Evolutionary conservation across 2,797 vertebrate genomes (phyloP).

Genomic region (Macrochelys suwanniensis): DNA sequence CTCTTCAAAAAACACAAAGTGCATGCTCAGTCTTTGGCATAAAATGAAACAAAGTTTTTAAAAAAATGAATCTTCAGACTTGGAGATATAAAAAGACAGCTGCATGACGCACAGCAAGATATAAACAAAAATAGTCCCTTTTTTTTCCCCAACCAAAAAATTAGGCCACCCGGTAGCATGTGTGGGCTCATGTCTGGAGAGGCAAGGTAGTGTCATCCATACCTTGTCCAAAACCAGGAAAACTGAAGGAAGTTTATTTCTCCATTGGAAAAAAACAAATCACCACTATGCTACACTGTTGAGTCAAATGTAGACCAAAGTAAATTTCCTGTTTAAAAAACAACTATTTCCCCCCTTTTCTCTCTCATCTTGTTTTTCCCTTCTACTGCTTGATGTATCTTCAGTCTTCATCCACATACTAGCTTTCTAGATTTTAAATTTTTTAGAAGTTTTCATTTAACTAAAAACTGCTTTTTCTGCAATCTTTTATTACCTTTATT

Average conservation of each 20-base stretch:
- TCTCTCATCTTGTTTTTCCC: neutral
- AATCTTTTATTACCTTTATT: fast-evolving
- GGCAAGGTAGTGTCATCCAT: fast-evolving
- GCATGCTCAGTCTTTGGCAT: fast-evolving
- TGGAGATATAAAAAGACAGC: fast-evolving
- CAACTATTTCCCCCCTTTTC: neutral
- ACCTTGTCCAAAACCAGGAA: neutral
- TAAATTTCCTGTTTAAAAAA: neutral
- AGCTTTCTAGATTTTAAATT: neutral
- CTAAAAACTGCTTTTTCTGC: neutral
- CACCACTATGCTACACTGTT: too few species aligned
- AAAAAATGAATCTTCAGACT: neutral
- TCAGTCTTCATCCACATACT: neutral
- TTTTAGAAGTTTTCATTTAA: neutral
- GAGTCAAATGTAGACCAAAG: fast-evolving
- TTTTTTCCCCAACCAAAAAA: neutral
- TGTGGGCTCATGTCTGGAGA: fast-evolving
- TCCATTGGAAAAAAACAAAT: neutral
- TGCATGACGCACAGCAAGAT: neutral
- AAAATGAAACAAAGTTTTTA: fast-evolving
- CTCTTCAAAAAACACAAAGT: neutral
- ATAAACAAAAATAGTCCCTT: neutral
- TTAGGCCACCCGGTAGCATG: neutral
- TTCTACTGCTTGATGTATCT: neutral
- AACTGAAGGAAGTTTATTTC: neutral